Evolutionary conservation across 1,140 invertebrate species (phyloP), one percentile per base, ranked within the genome.

Genomic region (Drosophila kepulauana): DNA sequence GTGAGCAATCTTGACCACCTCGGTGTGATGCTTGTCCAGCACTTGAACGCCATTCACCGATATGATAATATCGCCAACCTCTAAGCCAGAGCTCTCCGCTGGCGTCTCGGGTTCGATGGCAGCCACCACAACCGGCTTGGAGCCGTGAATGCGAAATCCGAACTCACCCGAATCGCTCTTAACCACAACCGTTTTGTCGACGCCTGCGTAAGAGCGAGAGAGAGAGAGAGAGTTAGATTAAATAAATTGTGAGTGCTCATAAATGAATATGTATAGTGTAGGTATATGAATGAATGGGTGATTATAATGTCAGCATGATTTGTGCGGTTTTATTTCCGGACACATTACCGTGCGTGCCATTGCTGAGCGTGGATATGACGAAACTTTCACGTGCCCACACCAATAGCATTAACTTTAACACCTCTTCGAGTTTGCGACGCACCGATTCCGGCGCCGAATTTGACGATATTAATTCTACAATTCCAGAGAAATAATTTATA

Each of bases 111-210:
- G 95, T 93, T 99, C 98, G 66, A 99, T 98, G 2, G 97, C 97
- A 1, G 98, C 98, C 4, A 99, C 97, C 1, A 99, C 97, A 0
- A 99, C 98, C 0, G 98, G 98, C 79, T 98, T 97, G 63, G 97
- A 98, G 8, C 98, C 98, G 81, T 99, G 97, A 79, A 99, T 98
- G 52, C 98, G 95, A 89, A 99, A 98, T 8, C 98, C 98, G 92
- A 99, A 99, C 90, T 99, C 98, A 6, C 97, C 97, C 13, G 96
- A 96, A 63, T 97, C 95, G 48, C 97, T 95, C 74, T 95, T 95
- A 0, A 98, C 96, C 45, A 96, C 94, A 11, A 98, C 96, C 30
- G 95, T 96, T 92, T 98, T 97, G 92, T 98, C 97, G 91, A 96
- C 96, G 91, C 97, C 97, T 98, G 94, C 38, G 45, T 33, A 10